Conservation (phyloP, 2,888 invertebrate genomes). For the Pantelozetes paolii region DNA sequence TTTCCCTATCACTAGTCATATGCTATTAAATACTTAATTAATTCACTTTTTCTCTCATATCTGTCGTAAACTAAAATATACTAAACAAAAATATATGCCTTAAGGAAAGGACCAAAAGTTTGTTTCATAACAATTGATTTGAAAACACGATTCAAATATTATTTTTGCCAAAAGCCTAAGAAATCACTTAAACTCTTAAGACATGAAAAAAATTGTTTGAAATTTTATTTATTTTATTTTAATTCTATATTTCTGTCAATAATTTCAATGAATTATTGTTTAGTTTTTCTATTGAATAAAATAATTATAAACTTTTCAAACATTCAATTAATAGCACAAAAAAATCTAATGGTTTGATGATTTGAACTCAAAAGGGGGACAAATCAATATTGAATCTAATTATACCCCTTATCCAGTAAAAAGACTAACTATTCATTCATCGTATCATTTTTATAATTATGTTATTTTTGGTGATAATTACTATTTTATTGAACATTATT, state of each 20-base stretch:
- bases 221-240: constrained; percentile 20
- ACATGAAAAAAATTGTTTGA: not conserved
- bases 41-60: not conserved
- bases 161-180: not conserved
- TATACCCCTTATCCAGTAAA: too few species aligned
- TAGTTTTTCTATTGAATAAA: constrained; percentile 25
- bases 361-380: too few species aligned
- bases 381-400: too few species aligned
- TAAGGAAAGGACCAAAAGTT: not conserved
- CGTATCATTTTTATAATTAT: too few species aligned
- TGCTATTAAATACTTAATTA: not conserved
- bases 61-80: not conserved
- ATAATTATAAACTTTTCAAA: constrained; percentile 17
- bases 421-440: too few species aligned
- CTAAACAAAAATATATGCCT: not conserved
- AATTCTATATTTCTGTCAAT: constrained; percentile 18
- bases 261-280: not conserved
- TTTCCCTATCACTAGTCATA: not conserved
- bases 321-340: not conserved
- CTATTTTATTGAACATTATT: not conserved
- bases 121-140: not conserved
- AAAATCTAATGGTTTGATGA: not conserved
- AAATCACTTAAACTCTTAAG: not conserved
- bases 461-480: not conserved
- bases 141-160: not conserved